These are phyloP conservation scores for Achlya flavicornis DNA, from an alignment of 2,888 invertebrate genomes.

Conservation along the genomic window DNA sequence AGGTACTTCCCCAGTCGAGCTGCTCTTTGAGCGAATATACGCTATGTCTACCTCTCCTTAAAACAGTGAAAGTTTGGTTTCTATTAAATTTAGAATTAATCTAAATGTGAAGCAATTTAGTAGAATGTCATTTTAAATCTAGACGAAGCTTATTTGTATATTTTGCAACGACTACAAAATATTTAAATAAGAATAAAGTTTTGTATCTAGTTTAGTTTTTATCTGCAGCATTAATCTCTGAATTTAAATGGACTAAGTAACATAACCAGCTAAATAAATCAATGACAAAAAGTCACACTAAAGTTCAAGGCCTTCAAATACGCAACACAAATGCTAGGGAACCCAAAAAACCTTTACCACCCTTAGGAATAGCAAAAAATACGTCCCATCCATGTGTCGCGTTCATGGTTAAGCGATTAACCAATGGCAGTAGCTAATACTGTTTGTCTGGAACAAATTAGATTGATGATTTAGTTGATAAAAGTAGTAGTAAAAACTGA, in stretches of 20 bases:
- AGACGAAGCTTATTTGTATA: not conserved
- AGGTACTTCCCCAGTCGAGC: no score
- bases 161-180: no score
- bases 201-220: not conserved
- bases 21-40: no score
- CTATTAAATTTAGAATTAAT: no score
- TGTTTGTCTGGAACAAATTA: constrained; percentile 54
- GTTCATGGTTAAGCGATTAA: constrained; percentile 36
- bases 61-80: no score
- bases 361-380: constrained; percentile 28
- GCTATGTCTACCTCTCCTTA: no score
- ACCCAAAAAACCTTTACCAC: constrained; percentile 2
- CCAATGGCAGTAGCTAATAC: constrained; percentile 45
- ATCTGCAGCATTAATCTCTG: not conserved
- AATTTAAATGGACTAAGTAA: not conserved
- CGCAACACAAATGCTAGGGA: not conserved
- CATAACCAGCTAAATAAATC: not conserved
- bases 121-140: not conserved
- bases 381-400: constrained; percentile 46
- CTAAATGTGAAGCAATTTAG: not conserved
- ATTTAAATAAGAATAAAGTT: not conserved
- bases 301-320: constrained; percentile 4
- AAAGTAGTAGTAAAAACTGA: not conserved
- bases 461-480: constrained; percentile 30
- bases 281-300: not conserved